These are phyloP conservation scores for Physella acuta DNA, from an alignment of 1,140 invertebrate species.

Conservation along the genomic window DNA sequence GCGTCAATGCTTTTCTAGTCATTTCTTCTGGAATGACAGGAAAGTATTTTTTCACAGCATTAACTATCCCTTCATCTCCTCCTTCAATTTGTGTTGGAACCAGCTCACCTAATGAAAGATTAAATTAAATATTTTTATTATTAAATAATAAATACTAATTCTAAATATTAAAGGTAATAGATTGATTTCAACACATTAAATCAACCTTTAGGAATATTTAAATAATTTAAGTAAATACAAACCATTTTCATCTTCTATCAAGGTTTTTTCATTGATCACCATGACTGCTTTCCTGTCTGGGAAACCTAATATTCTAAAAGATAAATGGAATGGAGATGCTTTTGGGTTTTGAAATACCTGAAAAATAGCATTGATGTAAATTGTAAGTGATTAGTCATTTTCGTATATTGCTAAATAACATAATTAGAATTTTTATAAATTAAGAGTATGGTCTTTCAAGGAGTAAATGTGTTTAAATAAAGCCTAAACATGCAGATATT, in stretches of 20 bases:
- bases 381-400: too few relatives aligned
- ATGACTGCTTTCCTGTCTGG: conserved; percentile 23
- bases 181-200: neutral
- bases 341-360: conserved; percentile 17
- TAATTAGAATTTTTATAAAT: too few relatives aligned
- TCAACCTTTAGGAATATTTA: neutral
- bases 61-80: conserved; percentile 18
- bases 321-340: conserved; percentile 27
- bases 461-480: too few relatives aligned
- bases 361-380: neutral
- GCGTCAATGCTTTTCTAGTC: neutral
- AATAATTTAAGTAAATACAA: neutral
- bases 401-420: too few relatives aligned
- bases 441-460: too few relatives aligned
- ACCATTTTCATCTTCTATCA: conserved; percentile 29
- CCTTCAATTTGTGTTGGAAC: conserved; percentile 12
- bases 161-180: neutral
- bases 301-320: conserved; percentile 24
- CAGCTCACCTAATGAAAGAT: conserved; percentile 15
- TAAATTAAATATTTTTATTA: neutral
- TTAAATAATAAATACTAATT: neutral
- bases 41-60: conserved; percentile 4
- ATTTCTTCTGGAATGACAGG: conserved; percentile 16
- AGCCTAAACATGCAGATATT: too few relatives aligned
- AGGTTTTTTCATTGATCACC: conserved; percentile 27